A percentile compares a stretch with the other conserved stretches of the same genome.
These are phyloP conservation scores for Hippoglossus stenolepis DNA, from an alignment of 2,113 vertebrate genomes.

Conservation along the genomic window DNA sequence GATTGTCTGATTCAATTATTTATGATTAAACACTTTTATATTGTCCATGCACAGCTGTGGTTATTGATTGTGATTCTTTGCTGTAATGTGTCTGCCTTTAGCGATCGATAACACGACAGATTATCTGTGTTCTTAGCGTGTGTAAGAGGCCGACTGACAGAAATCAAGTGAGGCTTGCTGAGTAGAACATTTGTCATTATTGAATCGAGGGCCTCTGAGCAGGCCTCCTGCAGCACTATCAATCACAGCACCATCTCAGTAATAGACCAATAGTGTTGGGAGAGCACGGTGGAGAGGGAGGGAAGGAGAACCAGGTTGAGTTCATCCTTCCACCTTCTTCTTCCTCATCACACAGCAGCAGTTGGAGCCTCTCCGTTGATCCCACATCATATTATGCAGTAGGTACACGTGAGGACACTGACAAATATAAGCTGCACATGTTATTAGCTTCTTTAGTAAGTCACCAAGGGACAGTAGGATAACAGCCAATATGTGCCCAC, in stretches of 20 bases:
- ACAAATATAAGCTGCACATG: constrained; percentile 5
- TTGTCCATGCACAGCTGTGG: constrained; percentile 33
- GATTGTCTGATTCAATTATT: constrained; percentile 42
- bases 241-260: constrained; percentile 39
- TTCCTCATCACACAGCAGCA: neutral
- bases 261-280: constrained; percentile 53
- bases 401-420: neutral
- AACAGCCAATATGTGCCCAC: neutral
- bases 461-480: constrained; percentile 15
- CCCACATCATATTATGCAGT: neutral
- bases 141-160: constrained; percentile 3
- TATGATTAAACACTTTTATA: constrained; percentile 72
- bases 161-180: constrained; percentile 36
- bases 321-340: too few species aligned
- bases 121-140: neutral
- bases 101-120: constrained; percentile 47
- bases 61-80: constrained; percentile 59
- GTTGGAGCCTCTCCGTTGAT: constrained; percentile 14
- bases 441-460: constrained; percentile 27
- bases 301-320: neutral
- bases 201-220: constrained; percentile 27
- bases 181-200: constrained; percentile 46
- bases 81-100: constrained; percentile 33
- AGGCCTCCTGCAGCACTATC: constrained; percentile 32
- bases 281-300: constrained; percentile 3